phyloP scores from a whole-genome alignment of 1,140 invertebrate genomes.

The Ceratitis capitata region DNA sequence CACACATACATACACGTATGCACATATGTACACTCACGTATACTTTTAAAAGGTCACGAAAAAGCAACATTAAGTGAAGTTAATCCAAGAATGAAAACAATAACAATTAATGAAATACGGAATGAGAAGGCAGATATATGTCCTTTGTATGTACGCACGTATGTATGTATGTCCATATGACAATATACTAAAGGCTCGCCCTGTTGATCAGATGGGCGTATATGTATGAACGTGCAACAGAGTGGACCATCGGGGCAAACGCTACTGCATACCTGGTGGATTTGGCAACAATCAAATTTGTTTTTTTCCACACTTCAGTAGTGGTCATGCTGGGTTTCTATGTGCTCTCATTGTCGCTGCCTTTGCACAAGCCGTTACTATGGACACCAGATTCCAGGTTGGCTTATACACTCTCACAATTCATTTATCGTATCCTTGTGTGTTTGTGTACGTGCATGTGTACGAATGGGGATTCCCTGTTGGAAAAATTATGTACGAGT shows the following conservation, averaged over 20 bases:
- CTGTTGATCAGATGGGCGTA: neutral
- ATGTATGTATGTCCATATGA: neutral
- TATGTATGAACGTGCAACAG: neutral
- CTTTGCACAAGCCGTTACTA: neutral
- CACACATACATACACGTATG: neutral
- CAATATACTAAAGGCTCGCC: neutral
- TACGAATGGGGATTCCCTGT: neutral
- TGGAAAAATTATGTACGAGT: neutral
- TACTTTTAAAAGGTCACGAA: neutral
- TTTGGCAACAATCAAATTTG: neutral
- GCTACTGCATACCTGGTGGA: neutral
- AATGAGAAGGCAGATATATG: neutral
- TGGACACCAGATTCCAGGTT: neutral
- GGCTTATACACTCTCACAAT: neutral
- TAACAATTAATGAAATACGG: constrained; percentile 5
- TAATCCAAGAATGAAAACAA: constrained; percentile 23
- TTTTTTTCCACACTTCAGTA: constrained; percentile 9
- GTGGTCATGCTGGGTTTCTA: constrained; percentile 2
- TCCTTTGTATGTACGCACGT: too few species aligned
- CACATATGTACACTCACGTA: constrained; percentile 2
- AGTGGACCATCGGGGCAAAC: neutral
- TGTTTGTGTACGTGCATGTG: neutral
- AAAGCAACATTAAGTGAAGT: constrained; percentile 14
- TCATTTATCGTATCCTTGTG: neutral
- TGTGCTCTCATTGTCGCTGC: neutral